phyloP scores from a whole-genome alignment of 2,888 invertebrate genomes.

The Iselma pallidipennis region DNA sequence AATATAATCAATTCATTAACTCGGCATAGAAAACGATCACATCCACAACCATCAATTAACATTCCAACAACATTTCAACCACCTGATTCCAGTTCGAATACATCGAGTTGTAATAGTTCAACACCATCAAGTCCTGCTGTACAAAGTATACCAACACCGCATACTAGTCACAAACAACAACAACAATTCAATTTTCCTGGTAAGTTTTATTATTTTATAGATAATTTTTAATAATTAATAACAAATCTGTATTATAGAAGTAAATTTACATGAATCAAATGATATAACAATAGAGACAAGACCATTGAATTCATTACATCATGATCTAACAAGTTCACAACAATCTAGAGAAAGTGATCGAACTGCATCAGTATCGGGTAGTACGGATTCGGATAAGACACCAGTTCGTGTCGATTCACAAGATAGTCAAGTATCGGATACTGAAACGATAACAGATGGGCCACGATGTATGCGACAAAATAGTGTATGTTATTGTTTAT shows the following conservation, averaged over 20 bases:
- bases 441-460: slow-evolving; percentile 59
- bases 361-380: slow-evolving; percentile 71
- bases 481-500: slow-evolving; percentile 74
- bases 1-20: slow-evolving; percentile 52
- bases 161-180: slow-evolving; percentile 58
- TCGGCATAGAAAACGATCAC: slow-evolving; percentile 60
- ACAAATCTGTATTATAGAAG: slow-evolving; percentile 15
- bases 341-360: slow-evolving; percentile 73
- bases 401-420: slow-evolving; percentile 81
- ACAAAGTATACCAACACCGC: slow-evolving; percentile 56
- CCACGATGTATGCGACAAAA: slow-evolving; percentile 79
- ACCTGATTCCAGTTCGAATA: slow-evolving; percentile 89
- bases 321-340: slow-evolving; percentile 61
- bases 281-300: slow-evolving; percentile 62
- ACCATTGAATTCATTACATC: slow-evolving; percentile 41
- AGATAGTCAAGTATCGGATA: slow-evolving; percentile 75
- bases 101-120: slow-evolving; percentile 95
- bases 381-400: slow-evolving; percentile 80
- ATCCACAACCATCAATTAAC: slow-evolving; percentile 62
- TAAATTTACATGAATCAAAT: slow-evolving; percentile 50
- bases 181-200: slow-evolving; percentile 79
- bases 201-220: slow-evolving; percentile 44
- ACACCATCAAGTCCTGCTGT: slow-evolving; percentile 93
- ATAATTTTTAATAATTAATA: too few species aligned
- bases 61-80: slow-evolving; percentile 62